Evolutionary conservation across 2,797 vertebrate species (phyloP), one percentile per base, ranked within the genome.

Genomic region (Echiichthys vipera): DNA sequence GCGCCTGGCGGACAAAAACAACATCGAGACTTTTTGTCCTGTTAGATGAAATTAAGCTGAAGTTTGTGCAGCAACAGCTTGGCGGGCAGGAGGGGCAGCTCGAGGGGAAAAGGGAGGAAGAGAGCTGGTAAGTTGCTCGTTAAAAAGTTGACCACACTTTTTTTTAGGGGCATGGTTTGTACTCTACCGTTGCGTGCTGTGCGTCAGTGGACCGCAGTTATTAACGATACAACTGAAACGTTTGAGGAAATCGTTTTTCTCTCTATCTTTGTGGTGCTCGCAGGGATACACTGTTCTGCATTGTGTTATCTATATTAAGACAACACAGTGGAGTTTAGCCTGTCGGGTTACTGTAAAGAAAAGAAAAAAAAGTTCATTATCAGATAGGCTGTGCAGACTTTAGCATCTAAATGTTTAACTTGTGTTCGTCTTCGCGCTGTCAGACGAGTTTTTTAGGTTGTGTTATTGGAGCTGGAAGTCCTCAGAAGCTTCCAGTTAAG

Each of bases 41-140:
- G 68, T 63, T 89, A 5, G 53, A 80, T 87, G 77, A 81, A 32
- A 27, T 2, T 42, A 34, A 51, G 43, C 53, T 49, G 29, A 88
- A 76, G 69, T 87, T 82, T 51, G 61, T 42, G 72, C 70, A 61
- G 73, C 50, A 32, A 36, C 76, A 65, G 71, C 49, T 83, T 15
- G 58, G 62, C 34, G 75, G 78, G 74, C 80, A 83, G 83, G 82
- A 87, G 89, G 87, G 67, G 68, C 72, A 61, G 66, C 50, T 78
- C 78, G 72, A 79, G 76, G 73, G 51, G n/a, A n/a, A 77, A 77
- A 86, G 68, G 66, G 80, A 92, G 92, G 84, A 89, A 90, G 80
- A 90, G 78, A 92, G 91, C 91, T 93, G 94, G 94, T 95, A 77
- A 95, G 94, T 95, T 88, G 32, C 75, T 85, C 86, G 84, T 77